These are phyloP conservation scores for Lutra lutra DNA, from an alignment of 2,797 vertebrate species.

Conservation along the genomic window DNA sequence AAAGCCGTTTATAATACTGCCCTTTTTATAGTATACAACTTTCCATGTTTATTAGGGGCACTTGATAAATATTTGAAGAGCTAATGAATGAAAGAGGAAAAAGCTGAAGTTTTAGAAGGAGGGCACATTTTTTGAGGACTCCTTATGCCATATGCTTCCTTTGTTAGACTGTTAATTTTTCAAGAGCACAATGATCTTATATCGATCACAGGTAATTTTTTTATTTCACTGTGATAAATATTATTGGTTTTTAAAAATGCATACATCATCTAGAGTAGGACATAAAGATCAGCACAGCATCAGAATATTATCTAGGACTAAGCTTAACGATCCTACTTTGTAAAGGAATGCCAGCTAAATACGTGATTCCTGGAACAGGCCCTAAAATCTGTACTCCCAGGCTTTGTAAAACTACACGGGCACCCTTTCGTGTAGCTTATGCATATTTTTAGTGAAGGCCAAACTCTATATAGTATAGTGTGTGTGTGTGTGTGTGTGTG, in stretches of 20 bases:
- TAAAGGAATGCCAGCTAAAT: neutral
- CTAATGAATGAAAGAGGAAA: neutral
- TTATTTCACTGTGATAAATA: neutral
- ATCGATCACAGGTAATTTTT: neutral
- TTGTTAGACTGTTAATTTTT: neutral
- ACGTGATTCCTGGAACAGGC: neutral
- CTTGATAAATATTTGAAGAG: neutral
- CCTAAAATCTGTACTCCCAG: neutral
- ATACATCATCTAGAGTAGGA: neutral
- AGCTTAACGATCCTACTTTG: neutral
- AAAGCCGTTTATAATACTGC: neutral
- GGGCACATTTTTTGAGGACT: neutral
- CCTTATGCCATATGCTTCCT: neutral
- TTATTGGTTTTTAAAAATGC: neutral
- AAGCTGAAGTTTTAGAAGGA: neutral
- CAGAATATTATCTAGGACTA: neutral
- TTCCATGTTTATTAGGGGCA: neutral
- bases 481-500: too few species aligned
- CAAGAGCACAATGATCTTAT: neutral
- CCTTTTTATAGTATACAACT: neutral
- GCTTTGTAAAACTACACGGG: neutral
- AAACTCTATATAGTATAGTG: neutral
- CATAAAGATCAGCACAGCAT: neutral
- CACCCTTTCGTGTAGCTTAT: neutral
- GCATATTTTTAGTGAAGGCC: neutral